Base-by-base conservation (phyloP, 2,888 invertebrate genomes). In the Eupithecia subfuscata region DNA sequence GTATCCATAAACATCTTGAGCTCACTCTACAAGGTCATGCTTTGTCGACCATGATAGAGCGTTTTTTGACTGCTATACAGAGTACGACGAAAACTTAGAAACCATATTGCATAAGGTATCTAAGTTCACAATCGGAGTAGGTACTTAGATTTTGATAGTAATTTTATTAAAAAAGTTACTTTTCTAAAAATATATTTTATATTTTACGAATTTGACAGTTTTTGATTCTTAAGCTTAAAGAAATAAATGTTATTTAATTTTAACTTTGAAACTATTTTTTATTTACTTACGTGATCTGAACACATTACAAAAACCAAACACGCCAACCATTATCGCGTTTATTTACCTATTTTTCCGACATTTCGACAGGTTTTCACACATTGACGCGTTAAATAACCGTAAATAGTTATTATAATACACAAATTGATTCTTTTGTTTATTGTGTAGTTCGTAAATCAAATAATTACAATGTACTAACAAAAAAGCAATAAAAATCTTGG, bases 31-130 rank as follows among this genome's bases (percentile, higher is more conserved):
- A 76, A 78, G 79, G 85, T 86, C 82, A 85, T 80, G 84, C 85
- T 80, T 78, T 80, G 77, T 76, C 76, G 77, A 83, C 71, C 65
- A 37, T 75, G 73, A 77, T 75, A 68, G 71, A 75, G 73, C 64
- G 60, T 63, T 71, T 88, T 89, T 89, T 86, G 77, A 82, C 78
- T 83, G 84, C 85, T 84, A 80, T 77, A 75, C 75, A 74, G 74
- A 81, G 75, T 74, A 74, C 73, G 43, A 69, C 52, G 40, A 60
- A 71, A 64, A 76, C 30, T 64, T 48, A 56, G 0, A 1, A 14
- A 43, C 14, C 25, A 65, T 76, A 71, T 43, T 71, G 3, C 71
- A 30, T 30, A 30, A 30, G 30, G 30, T 30, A 30, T 11, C 14
- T 18, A n/a, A 74, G 76, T 69, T 74, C 48, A 69, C 40, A 71